phyloP scores from a whole-genome alignment of 1,140 invertebrate species.

The Calephelis nemesis region DNA sequence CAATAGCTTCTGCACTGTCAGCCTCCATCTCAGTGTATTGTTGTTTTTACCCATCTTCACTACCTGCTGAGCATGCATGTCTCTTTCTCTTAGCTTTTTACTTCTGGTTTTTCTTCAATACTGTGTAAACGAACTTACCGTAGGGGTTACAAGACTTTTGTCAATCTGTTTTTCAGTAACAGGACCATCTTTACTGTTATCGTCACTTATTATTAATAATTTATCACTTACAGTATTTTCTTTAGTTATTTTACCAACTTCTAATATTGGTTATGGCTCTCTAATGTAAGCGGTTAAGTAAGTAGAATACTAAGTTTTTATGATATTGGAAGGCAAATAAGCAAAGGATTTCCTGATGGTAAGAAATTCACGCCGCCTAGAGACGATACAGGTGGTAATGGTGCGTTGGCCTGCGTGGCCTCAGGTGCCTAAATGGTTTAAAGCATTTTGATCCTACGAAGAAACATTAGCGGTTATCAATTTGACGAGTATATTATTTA shows the following conservation, averaged over 20 bases:
- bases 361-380: too few species aligned
- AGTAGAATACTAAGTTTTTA: too few species aligned
- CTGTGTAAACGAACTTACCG: constrained; percentile 63
- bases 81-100: constrained; percentile 52
- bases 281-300: not conserved
- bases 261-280: constrained; percentile 47
- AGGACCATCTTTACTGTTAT: constrained; percentile 49
- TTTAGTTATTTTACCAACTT: constrained; percentile 61
- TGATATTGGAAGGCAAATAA: too few species aligned
- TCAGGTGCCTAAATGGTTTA: too few species aligned
- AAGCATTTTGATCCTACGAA: too few species aligned
- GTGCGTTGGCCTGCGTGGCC: too few species aligned
- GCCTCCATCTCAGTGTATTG: constrained; percentile 22
- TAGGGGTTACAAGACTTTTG: constrained; percentile 52
- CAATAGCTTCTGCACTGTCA: constrained; percentile 29
- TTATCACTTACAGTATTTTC: constrained; percentile 49
- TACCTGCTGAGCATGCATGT: constrained; percentile 25
- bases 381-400: too few species aligned
- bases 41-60: constrained; percentile 1
- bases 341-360: too few species aligned
- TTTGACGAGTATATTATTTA: too few species aligned
- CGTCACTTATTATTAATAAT: constrained; percentile 62
- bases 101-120: constrained; percentile 65
- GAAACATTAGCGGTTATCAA: too few species aligned
- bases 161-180: constrained; percentile 29